phyloP scores from a whole-genome alignment of 2,797 vertebrate genomes.

The Petrocephalus sullivani region DNA sequence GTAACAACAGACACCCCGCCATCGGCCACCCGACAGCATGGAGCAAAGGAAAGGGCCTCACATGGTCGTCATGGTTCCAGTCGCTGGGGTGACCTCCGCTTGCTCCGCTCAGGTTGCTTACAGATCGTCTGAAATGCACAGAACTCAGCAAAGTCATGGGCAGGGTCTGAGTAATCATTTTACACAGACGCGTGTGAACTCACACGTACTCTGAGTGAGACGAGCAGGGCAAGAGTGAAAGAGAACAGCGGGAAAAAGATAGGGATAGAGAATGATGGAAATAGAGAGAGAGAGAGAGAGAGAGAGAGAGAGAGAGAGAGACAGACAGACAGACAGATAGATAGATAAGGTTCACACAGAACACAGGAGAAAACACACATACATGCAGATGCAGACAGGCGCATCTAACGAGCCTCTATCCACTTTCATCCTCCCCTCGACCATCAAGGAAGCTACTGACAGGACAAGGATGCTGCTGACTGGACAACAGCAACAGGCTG shows the following conservation, averaged over 20 bases:
- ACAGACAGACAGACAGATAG: neutral
- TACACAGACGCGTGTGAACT: conserved; percentile 9
- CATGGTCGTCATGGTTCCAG: conserved; percentile 82
- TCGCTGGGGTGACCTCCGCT: conserved; percentile 72
- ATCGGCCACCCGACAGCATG: neutral
- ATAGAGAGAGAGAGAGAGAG: neutral
- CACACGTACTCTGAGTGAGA: neutral
- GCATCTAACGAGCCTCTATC: neutral
- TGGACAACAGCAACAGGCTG: neutral
- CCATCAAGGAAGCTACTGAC: neutral
- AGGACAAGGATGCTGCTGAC: neutral
- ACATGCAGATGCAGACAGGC: neutral
- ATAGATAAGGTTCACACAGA: neutral
- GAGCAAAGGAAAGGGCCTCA: conserved; percentile 54
- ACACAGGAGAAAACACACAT: neutral
- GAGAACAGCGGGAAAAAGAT: neutral
- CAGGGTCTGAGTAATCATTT: neutral
- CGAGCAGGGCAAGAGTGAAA: neutral
- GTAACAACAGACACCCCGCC: neutral
- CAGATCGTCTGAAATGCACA: conserved; percentile 64
- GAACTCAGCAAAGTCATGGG: neutral
- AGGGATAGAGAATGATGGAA: neutral
- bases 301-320: neutral
- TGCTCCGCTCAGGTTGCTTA: conserved; percentile 72
- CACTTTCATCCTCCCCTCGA: neutral